Percentiles rank a stretch among this genome's conserved stretches.
These are phyloP conservation scores for Glareola pratincola DNA, from an alignment of 2,113 vertebrate species.

Conservation along the genomic window DNA sequence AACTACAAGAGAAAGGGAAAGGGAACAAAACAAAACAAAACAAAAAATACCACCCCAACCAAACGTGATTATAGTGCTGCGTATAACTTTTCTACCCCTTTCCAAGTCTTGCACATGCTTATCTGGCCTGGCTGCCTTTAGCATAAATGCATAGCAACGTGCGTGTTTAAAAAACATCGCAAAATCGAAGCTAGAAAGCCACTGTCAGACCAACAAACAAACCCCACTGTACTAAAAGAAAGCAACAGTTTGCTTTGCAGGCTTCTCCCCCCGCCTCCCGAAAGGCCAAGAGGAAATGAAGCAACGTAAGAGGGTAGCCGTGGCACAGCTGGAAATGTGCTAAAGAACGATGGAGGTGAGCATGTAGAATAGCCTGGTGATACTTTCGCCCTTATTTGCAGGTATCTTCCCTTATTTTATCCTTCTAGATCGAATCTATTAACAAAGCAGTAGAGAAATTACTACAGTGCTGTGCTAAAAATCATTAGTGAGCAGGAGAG, in stretches of 20 bases:
- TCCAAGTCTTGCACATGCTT: neutral
- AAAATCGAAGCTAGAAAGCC: constrained; percentile 13
- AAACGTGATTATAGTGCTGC: neutral
- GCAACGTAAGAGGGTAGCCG: accelerated
- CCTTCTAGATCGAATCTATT: neutral
- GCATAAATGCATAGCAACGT: neutral
- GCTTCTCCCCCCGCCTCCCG: neutral
- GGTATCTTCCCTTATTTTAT: neutral
- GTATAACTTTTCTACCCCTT: neutral
- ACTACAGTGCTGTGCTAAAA: neutral
- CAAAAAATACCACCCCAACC: neutral
- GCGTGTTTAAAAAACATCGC: neutral
- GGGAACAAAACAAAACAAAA: neutral
- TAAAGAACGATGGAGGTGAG: neutral
- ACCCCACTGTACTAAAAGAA: neutral
- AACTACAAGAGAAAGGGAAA: neutral
- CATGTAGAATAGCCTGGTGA: neutral
- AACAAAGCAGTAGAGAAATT: neutral
- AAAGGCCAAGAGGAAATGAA: neutral
- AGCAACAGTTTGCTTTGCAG: neutral
- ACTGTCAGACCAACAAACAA: neutral
- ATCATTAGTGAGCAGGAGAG: neutral
- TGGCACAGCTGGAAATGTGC: neutral
- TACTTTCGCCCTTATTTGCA: neutral
- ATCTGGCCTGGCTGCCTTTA: neutral